Conservation (phyloP, 2,113 vertebrate species). For the Gasterosteus aculeatus region DNA sequence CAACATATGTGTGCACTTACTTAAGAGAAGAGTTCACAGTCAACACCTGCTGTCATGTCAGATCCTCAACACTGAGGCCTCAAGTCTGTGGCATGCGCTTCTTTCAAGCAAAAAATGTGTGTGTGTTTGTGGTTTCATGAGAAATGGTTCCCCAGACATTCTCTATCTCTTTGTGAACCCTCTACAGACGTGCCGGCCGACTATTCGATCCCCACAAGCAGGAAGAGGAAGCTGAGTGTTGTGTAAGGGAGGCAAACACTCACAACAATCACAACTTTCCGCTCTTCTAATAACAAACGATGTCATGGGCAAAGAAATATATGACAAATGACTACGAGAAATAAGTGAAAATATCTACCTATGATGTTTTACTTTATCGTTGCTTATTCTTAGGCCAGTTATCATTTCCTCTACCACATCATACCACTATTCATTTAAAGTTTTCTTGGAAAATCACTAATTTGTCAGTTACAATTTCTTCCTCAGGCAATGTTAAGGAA, state of each 20-base stretch:
- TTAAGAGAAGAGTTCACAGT: not conserved
- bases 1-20: not conserved
- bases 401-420: not conserved
- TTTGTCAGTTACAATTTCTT: not conserved
- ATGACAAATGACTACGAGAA: slow-evolving; percentile 6
- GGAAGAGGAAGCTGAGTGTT: slow-evolving; percentile 70
- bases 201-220: slow-evolving; percentile 46
- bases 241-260: slow-evolving; percentile 48
- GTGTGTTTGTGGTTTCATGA: slow-evolving; percentile 15
- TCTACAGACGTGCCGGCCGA: slow-evolving; percentile 31
- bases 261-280: slow-evolving; percentile 35
- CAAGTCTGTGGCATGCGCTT: slow-evolving; percentile 9
- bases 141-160: slow-evolving; percentile 57
- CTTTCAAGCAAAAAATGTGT: slow-evolving; percentile 17
- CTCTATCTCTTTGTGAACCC: slow-evolving; percentile 29
- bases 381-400: not conserved
- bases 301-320: slow-evolving; percentile 13
- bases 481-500: slow-evolving; percentile 18
- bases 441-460: not conserved
- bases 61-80: not conserved
- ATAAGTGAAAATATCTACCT: not conserved
- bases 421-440: not conserved
- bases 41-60: slow-evolving; percentile 21
- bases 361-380: not conserved
- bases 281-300: slow-evolving; percentile 37